These are phyloP conservation scores for Matsumyia berberina DNA, from an alignment of 2,888 invertebrate genomes.

Conservation along the genomic window DNA sequence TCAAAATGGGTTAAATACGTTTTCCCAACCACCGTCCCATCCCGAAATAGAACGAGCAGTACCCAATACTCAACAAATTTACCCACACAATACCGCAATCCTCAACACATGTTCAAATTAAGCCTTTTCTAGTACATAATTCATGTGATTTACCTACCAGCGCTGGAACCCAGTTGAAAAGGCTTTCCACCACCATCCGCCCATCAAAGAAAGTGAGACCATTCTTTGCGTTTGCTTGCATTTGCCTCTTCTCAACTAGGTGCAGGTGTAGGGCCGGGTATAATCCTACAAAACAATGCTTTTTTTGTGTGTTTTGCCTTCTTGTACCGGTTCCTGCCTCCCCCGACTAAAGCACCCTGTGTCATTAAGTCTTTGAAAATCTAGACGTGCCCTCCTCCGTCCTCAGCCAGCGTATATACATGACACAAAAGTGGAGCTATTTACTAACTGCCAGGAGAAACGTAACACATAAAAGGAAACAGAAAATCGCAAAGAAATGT, in stretches of 20 bases:
- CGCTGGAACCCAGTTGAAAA: conserved; percentile 4
- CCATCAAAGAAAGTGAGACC: neutral
- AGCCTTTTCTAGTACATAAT: conserved; percentile 40
- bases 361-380: conserved; percentile 48
- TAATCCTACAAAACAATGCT: conserved; percentile 45
- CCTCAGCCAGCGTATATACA: neutral
- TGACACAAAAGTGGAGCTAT: conserved; percentile 21
- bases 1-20: conserved; percentile 46
- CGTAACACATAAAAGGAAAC: neutral
- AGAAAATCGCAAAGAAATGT: conserved; percentile 20
- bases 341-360: conserved; percentile 13
- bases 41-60: conserved; percentile 35
- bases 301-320: conserved; percentile 33
- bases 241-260: neutral
- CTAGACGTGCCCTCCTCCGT: neutral
- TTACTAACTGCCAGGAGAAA: conserved; percentile 21
- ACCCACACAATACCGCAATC: conserved; percentile 8
- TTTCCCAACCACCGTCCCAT: conserved; percentile 25
- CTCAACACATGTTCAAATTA: conserved; percentile 43
- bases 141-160: conserved; percentile 20
- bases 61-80: conserved; percentile 34
- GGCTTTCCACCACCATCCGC: neutral
- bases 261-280: conserved; percentile 1
- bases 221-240: neutral
- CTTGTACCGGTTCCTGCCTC: conserved; percentile 4